Percentiles rank a stretch among this genome's conserved stretches.
These are phyloP conservation scores for Cynoglossus semilaevis DNA, from an alignment of 2,113 vertebrate species.

Conservation along the genomic window DNA sequence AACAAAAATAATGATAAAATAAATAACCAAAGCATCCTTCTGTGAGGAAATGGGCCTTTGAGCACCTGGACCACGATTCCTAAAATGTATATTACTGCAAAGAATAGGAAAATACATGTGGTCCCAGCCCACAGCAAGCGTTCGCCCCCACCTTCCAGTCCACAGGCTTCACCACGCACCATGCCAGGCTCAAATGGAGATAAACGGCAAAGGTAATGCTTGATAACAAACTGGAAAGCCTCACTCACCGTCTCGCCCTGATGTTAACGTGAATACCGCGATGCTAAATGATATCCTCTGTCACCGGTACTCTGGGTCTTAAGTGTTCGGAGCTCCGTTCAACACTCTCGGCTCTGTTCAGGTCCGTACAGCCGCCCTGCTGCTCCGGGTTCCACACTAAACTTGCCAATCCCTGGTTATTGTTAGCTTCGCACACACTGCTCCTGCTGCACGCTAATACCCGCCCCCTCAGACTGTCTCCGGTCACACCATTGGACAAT, in stretches of 20 bases:
- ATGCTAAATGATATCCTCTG: conserved; percentile 18
- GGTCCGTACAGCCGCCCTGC: conserved; percentile 29
- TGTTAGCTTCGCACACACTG: conserved; percentile 65
- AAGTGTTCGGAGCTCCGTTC: conserved; percentile 32
- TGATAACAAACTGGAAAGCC: conserved; percentile 13
- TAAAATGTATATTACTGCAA: not conserved
- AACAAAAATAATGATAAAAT: conserved; percentile 1
- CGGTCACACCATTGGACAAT: conserved; percentile 40
- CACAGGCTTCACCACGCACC: conserved; percentile 31
- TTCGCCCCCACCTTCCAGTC: conserved; percentile 39
- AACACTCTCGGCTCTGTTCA: conserved; percentile 14
- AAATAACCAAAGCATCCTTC: conserved; percentile 9
- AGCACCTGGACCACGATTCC: not conserved
- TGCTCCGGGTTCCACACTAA: conserved; percentile 46
- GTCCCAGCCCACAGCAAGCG: conserved; percentile 28
- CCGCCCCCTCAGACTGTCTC: conserved; percentile 50
- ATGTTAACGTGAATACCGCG: conserved; percentile 16
- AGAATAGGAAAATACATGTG: conserved; percentile 14
- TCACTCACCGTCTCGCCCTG: conserved; percentile 47
- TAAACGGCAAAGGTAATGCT: not conserved
- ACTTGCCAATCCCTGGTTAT: conserved; percentile 68
- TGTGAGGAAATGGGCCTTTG: conserved; percentile 22
- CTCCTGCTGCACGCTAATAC: conserved; percentile 58
- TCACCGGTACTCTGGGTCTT: conserved; percentile 38
- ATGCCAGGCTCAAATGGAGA: conserved; percentile 18